Conservation (phyloP, 2,888 invertebrate genomes). For the Acronicta leporina region DNA sequence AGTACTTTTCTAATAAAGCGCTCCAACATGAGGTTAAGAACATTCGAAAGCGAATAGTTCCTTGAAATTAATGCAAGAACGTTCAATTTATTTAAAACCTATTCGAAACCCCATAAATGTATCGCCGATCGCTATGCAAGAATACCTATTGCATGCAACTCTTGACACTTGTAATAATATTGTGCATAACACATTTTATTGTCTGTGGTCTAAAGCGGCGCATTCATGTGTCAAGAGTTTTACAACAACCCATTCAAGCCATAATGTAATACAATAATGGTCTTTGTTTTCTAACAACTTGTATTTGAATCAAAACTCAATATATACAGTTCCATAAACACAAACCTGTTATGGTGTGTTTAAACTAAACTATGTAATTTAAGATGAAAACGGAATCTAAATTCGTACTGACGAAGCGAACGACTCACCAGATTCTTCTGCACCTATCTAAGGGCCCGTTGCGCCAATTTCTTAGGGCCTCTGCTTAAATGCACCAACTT, state of each 20-base stretch:
- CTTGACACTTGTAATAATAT: constrained; percentile 9
- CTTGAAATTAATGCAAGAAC: neutral
- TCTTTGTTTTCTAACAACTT: constrained; percentile 9
- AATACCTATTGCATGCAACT: constrained; percentile 1
- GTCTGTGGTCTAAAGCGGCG: constrained; percentile 23
- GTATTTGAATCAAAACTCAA: constrained; percentile 10
- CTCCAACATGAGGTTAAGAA: too few species aligned
- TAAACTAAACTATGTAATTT: neutral
- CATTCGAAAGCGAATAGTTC: neutral
- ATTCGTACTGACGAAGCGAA: too few species aligned
- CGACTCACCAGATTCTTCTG: too few species aligned
- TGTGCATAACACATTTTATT: constrained; percentile 29
- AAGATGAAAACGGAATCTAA: neutral
- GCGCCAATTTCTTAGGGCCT: too few species aligned
- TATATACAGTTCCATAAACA: neutral
- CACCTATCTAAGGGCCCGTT: too few species aligned
- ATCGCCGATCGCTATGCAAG: neutral
- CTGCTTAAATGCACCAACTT: too few species aligned
- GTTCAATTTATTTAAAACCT: neutral
- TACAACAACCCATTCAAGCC: constrained; percentile 7
- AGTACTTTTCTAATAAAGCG: too few species aligned
- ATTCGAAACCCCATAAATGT: neutral
- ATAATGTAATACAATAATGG: constrained; percentile 6
- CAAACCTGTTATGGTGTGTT: neutral
- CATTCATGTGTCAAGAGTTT: constrained; percentile 15